These are phyloP conservation scores for Heliconius eleuchia DNA, from an alignment of 1,140 invertebrate genomes.

Conservation along the genomic window DNA sequence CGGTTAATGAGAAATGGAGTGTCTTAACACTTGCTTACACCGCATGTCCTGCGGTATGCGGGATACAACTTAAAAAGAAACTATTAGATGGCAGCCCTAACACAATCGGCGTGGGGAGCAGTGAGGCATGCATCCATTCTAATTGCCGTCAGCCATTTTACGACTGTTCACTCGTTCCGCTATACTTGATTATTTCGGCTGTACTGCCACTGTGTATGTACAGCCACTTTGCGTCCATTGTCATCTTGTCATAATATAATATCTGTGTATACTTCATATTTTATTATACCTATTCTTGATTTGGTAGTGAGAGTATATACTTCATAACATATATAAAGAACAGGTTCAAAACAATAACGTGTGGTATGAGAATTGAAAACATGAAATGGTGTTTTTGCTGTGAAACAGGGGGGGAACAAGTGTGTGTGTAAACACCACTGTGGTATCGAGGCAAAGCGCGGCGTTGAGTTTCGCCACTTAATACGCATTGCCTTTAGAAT, in stretches of 20 bases:
- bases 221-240: neutral
- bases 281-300: neutral
- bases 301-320: too few species aligned
- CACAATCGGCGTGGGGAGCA: constrained; percentile 30
- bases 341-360: neutral
- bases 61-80: neutral
- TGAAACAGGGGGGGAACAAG: too few species aligned
- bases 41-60: too few species aligned
- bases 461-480: too few species aligned
- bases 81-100: constrained; percentile 28
- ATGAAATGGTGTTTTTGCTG: neutral
- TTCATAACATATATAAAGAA: neutral
- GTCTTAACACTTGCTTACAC: neutral
- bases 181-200: constrained; percentile 25
- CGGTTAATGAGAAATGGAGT: too few species aligned
- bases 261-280: neutral
- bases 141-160: constrained; percentile 40
- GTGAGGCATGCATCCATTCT: constrained; percentile 40
- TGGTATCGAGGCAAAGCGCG: too few species aligned
- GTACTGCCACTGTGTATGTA: neutral
- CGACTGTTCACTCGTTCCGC: constrained; percentile 32
- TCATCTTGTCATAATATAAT: neutral
- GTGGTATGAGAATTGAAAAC: neutral
- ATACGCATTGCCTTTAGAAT: too few species aligned
- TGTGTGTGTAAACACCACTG: too few species aligned